Base-by-base conservation (phyloP, 2,113 vertebrate species). In the Brachyistius frenatus region DNA sequence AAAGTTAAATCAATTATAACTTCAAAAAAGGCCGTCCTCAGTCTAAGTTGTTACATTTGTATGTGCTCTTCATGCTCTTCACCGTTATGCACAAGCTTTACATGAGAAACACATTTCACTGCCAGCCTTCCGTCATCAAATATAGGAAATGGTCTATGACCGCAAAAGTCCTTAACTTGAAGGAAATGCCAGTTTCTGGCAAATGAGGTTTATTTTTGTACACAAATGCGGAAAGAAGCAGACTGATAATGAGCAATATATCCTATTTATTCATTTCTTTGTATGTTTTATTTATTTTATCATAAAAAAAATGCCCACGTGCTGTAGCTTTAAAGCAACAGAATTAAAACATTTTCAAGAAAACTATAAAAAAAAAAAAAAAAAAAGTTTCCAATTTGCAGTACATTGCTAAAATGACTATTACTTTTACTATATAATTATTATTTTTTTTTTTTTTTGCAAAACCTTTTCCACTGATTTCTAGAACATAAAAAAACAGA, bases 61-160 rank as follows among this genome's bases (percentile, higher is more conserved):
- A 57, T 9, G 5, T 36, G 32, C 16, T n/a, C 1, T 13, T 57
- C 5, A 57, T 58, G 41, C 15, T 44, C 16, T 15, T n/a, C 53
- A 61, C 33, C 5, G 41, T 0, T 56, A 49, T 56, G 41, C 14
- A 35, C 14, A n/a, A 30, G 33, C 3, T 7, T 47, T 15, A 7
- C 7, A n/a, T 74, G 37, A 65, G 50, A 23, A 79, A 49, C 37
- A 41, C n/a, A 62, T 37, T 46, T 76, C 30, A 44, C 15, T 23
- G 14, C 3, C 30, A 16, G 9, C 11, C 13, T 39, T 64, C 5
- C 1, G 2, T n/a, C 44, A 44, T 41, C 39, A 66, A 63, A 44
- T n/a, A 62, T 39, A 47, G 54, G 41, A 57, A 80, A 77, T 65
- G 36, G 49, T 70, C 60, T 70, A 14, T 80, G 23, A 69, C 31